Base-by-base conservation (phyloP, 2,113 vertebrate species). In the Neodon shergylaensis region DNA sequence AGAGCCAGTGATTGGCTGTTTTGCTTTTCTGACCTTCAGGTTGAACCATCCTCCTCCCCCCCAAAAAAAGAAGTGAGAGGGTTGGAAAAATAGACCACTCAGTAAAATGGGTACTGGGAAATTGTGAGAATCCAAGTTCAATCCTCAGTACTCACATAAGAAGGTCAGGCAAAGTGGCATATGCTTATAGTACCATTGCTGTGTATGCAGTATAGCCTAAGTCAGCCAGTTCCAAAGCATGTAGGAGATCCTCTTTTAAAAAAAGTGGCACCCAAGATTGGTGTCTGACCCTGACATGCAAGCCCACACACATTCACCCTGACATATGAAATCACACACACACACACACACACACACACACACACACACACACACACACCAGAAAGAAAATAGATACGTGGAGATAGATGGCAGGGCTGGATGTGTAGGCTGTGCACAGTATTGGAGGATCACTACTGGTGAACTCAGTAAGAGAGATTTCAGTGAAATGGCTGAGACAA, bases 401-500 rank as follows among this genome's bases (percentile, higher is more conserved):
- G 39, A 90, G 16, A 28, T 42, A 92, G 39, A 83, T 12, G 33
- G 24, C 1, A 12, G 11, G 4, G 12, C 7, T 36, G 78, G 66
- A 39, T 7, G 16, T 17, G 0, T 4, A 54, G 31, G 36, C 14
- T 61, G 47, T 17, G 12, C 0, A 66, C 11, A 24, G 39, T 72
- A 36, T 19, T 79, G 28, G 21, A 54, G 7, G 16, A 58, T 58
- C 58, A 58, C n/a, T 42, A 42, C 7, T 76, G 76, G 28, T 95
- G 81, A 74, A n/a, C 11, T 74, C 54, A 16, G n/a, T 47, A 39
- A 93, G 68, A 72, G 44, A 44, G 65, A 66, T 92, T 74, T 85
- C 5, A 0, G 49, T 61, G 39, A 93, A 87, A 94, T 77, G 14
- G 19, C 31, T 39, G 14, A 89, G 52, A 78, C 24, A 68, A 86